Conservation (phyloP, 1,140 invertebrate genomes). For the Fopius arisanus region DNA sequence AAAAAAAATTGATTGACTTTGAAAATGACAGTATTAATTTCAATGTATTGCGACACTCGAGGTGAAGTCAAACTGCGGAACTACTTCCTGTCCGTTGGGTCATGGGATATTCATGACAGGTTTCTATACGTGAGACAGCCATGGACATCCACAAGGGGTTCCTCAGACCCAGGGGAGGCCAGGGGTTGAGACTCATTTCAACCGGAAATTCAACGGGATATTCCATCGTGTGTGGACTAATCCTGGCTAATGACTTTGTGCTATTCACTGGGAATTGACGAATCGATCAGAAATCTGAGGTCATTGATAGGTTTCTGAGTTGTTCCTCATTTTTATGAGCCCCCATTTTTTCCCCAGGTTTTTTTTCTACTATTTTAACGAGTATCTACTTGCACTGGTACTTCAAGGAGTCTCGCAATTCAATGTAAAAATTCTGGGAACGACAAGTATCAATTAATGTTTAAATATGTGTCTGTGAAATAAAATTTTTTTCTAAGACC, state of each 20-base stretch:
- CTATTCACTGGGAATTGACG: background rate
- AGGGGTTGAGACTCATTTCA: background rate
- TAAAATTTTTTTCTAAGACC: too few relatives aligned
- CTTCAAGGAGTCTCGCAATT: too few relatives aligned
- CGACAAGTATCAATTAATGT: too few relatives aligned
- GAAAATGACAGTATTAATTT: background rate
- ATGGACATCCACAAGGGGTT: background rate
- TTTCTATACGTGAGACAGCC: constrained; percentile 37
- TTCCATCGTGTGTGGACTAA: background rate
- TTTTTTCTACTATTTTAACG: too few relatives aligned
- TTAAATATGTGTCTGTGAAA: too few relatives aligned
- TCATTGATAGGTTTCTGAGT: too few relatives aligned
- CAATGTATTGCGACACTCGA: constrained; percentile 35
- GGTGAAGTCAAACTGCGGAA: constrained; percentile 43
- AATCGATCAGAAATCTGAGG: too few relatives aligned
- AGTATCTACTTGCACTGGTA: too few relatives aligned
- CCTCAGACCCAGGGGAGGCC: background rate
- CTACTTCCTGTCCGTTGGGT: constrained; percentile 48
- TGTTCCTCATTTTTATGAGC: too few relatives aligned
- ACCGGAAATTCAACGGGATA: background rate
- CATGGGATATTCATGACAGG: constrained; percentile 48
- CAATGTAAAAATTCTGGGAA: too few relatives aligned
- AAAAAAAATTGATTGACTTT: too few relatives aligned
- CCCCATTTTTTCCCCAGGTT: too few relatives aligned
- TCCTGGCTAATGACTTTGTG: background rate